Evolutionary conservation across 2,113 vertebrate genomes (phyloP).

Genomic region (Planiliza haematocheilus): DNA sequence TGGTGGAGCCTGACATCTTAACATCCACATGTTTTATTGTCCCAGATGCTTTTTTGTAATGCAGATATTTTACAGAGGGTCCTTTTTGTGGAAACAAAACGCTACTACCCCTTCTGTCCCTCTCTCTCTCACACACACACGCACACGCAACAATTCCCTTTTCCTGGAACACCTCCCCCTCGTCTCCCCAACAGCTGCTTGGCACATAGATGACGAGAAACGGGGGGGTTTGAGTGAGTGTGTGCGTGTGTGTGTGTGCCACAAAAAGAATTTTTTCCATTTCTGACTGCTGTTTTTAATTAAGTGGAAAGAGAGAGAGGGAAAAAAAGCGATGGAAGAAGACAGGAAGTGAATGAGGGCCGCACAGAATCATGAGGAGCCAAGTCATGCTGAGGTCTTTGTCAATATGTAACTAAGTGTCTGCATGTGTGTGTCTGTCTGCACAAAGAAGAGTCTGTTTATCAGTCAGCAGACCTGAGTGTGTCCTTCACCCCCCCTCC

Average conservation of each 20-base stretch:
- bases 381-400: slow-evolving; percentile 67
- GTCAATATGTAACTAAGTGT: slow-evolving; percentile 75
- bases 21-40: slow-evolving; percentile 58
- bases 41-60: slow-evolving; percentile 49
- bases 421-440: slow-evolving; percentile 26
- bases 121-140: slow-evolving; percentile 1
- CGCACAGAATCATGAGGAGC: slow-evolving; percentile 59
- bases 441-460: slow-evolving; percentile 80
- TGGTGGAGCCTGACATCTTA: slow-evolving; percentile 33
- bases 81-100: slow-evolving; percentile 47
- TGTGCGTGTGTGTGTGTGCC: slow-evolving; percentile 14
- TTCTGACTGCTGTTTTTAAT: slow-evolving; percentile 72
- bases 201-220: slow-evolving; percentile 60
- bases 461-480: slow-evolving; percentile 74
- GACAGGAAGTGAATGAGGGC: slow-evolving; percentile 1
- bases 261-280: slow-evolving; percentile 58
- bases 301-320: slow-evolving; percentile 20
- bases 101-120: slow-evolving; percentile 1
- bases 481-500: slow-evolving; percentile 54
- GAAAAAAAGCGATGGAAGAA: slow-evolving; percentile 14
- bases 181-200: slow-evolving; percentile 72
- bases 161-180: slow-evolving; percentile 63
- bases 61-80: slow-evolving; percentile 31
- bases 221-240: slow-evolving; percentile 2
- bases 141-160: slow-evolving; percentile 20